Conservation (phyloP, 2,888 invertebrate species). For the Girardia tigrina region DNA sequence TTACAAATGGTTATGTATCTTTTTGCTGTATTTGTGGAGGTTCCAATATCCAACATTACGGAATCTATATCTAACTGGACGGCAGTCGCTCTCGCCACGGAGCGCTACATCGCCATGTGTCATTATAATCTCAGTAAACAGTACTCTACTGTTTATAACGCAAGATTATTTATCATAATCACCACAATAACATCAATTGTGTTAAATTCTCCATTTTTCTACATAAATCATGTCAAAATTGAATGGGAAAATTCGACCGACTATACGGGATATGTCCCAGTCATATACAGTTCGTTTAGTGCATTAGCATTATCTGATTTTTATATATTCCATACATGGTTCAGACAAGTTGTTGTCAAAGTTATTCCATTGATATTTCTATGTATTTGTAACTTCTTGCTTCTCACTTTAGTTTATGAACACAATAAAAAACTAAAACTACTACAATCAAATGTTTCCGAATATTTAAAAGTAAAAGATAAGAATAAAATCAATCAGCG, state of each 20-base stretch:
- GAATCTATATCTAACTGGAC: conserved; percentile 31
- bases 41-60: conserved; percentile 33
- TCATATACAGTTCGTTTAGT: conserved; percentile 14
- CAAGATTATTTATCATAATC: not conserved
- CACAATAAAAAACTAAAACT: conserved; percentile 24
- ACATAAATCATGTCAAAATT: conserved; percentile 21
- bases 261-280: not conserved
- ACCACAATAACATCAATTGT: not conserved
- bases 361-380: conserved; percentile 32
- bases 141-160: conserved; percentile 24
- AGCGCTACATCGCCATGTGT: conserved; percentile 32
- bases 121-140: conserved; percentile 32
- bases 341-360: conserved; percentile 26
- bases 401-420: not conserved
- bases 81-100: conserved; percentile 28
- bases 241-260: conserved; percentile 10
- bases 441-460: conserved; percentile 4
- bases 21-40: conserved; percentile 16
- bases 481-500: not conserved
- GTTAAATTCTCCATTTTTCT: conserved; percentile 33
- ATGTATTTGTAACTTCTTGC: conserved; percentile 26
- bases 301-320: not conserved
- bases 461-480: not conserved
- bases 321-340: conserved; percentile 28
- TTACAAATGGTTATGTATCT: not conserved